Evolutionary conservation across 1,140 invertebrate species (phyloP).

Genomic region (Magallana angulata): DNA sequence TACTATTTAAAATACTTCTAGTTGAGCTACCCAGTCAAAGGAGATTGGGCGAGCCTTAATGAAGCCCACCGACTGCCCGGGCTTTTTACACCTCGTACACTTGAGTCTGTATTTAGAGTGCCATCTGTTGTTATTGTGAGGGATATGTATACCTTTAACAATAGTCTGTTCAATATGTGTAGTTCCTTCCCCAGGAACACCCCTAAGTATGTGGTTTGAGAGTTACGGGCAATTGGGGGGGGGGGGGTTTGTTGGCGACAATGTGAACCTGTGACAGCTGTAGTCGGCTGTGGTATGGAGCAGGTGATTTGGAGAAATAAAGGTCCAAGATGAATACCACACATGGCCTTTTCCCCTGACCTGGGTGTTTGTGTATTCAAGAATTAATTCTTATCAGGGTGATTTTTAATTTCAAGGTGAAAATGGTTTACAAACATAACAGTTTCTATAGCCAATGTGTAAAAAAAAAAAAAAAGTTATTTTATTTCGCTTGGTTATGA

Average conservation of each 20-base stretch:
- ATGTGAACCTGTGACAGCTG: constrained; percentile 18
- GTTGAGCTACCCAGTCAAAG: not conserved
- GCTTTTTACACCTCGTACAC: not conserved
- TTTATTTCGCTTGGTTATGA: not conserved
- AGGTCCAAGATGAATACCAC: not conserved
- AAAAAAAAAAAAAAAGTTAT: not conserved
- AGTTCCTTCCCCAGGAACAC: not conserved
- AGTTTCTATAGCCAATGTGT: not conserved
- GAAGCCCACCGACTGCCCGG: not conserved
- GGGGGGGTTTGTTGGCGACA: not conserved
- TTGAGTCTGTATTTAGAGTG: not conserved
- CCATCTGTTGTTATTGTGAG: constrained; percentile 6
- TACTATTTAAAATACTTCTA: constrained; percentile 1
- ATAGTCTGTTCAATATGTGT: constrained; percentile 1
- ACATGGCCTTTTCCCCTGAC: constrained; percentile 30
- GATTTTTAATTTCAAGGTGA: constrained; percentile 31
- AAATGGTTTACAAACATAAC: not conserved
- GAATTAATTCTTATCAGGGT: constrained; percentile 26
- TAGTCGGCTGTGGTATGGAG: not conserved
- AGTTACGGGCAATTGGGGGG: not conserved
- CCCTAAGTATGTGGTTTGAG: too few species aligned
- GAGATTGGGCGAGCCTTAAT: not conserved
- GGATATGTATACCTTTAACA: not conserved
- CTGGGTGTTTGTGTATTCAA: constrained; percentile 31
- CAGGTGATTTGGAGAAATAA: constrained; percentile 4